Evolutionary conservation across 2,888 invertebrate genomes (phyloP).

Genomic region (Lordiphosa andalusiaca): DNA sequence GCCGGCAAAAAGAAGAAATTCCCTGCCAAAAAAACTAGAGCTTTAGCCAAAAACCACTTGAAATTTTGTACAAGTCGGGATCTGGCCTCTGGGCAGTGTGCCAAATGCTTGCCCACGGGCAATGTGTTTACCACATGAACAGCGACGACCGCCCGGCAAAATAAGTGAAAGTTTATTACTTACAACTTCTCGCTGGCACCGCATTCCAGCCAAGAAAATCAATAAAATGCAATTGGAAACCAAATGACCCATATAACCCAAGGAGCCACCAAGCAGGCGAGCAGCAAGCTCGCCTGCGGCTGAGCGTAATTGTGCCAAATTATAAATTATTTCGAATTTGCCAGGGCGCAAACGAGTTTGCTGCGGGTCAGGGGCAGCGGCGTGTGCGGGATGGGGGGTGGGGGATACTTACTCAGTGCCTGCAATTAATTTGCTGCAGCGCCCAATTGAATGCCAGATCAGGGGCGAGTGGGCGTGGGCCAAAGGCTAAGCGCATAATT

Average conservation of each 20-base stretch:
- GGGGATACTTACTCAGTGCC: slow-evolving; percentile 11
- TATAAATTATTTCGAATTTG: slow-evolving; percentile 70
- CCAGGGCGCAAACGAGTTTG: slow-evolving; percentile 46
- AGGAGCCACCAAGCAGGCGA: slow-evolving; percentile 22
- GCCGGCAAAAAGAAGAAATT: slow-evolving; percentile 34
- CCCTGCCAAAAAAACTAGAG: slow-evolving; percentile 25
- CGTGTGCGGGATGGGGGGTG: slow-evolving; percentile 8
- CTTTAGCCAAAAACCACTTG: slow-evolving; percentile 56
- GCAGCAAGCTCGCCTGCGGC: slow-evolving; percentile 44
- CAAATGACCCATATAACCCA: slow-evolving; percentile 60
- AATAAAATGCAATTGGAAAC: slow-evolving; percentile 59
- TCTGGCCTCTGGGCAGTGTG: slow-evolving; percentile 41
- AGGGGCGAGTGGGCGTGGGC: slow-evolving; percentile 14
- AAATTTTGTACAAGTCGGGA: slow-evolving; percentile 38
- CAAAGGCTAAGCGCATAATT: slow-evolving; percentile 67
- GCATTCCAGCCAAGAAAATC: slow-evolving; percentile 45
- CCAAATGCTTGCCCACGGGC: slow-evolving; percentile 56
- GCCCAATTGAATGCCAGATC: slow-evolving; percentile 51
- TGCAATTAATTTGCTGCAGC: slow-evolving; percentile 68
- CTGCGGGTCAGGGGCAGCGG: slow-evolving; percentile 29
- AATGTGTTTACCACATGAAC: slow-evolving; percentile 59
- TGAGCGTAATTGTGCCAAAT: slow-evolving; percentile 68
- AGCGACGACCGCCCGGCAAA: slow-evolving; percentile 43
- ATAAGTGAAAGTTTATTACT: slow-evolving; percentile 69
- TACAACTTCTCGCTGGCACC: slow-evolving; percentile 29